Evolutionary conservation across 2,888 invertebrate species (phyloP).

Genomic region (Strigamia transsilvanica): DNA sequence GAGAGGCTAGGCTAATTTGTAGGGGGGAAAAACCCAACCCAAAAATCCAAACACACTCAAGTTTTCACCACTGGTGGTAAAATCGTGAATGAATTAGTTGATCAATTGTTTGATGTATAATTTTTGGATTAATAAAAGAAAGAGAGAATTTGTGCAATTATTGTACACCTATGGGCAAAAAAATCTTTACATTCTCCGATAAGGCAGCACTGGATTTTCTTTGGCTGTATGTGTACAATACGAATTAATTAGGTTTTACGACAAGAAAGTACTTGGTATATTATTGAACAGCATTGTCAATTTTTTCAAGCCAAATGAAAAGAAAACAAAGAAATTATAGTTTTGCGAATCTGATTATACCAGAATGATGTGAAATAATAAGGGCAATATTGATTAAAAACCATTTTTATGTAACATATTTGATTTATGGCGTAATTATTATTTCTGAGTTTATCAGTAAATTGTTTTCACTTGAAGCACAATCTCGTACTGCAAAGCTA

Average conservation of each 20-base stretch:
- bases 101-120: too few species aligned
- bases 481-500: not conserved
- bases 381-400: conserved; percentile 17
- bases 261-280: not conserved
- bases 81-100: too few species aligned
- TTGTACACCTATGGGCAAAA: too few species aligned
- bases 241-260: not conserved
- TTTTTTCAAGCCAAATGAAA: not conserved
- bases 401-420: not conserved
- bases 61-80: too few species aligned
- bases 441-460: conserved; percentile 21
- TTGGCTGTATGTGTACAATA: too few species aligned
- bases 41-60: too few species aligned
- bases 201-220: too few species aligned
- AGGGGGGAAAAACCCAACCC: too few species aligned
- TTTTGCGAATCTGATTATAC: not conserved
- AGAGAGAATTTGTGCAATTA: not conserved
- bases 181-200: too few species aligned
- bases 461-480: conserved; percentile 3
- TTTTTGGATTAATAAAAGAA: too few species aligned
- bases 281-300: not conserved
- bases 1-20: too few species aligned
- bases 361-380: not conserved
- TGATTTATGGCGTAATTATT: conserved; percentile 18
- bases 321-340: too few species aligned